Conservation (phyloP, 2,113 vertebrate species). For the Labeo catla region DNA sequence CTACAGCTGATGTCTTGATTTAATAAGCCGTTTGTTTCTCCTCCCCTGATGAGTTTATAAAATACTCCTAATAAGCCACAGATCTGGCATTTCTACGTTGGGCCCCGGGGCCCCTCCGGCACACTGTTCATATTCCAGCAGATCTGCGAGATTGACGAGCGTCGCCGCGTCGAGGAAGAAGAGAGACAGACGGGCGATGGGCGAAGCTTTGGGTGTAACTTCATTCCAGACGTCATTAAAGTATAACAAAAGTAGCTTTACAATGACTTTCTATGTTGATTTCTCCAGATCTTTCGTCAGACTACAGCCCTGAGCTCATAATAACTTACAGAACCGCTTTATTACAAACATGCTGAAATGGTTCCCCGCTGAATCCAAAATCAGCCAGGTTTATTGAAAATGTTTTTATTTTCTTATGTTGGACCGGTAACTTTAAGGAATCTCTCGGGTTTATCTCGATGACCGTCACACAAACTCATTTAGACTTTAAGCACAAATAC, state of each 20-base stretch:
- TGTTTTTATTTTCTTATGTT: background rate
- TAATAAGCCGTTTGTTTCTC: constrained; percentile 63
- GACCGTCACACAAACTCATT: background rate
- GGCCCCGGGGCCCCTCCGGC: constrained; percentile 55
- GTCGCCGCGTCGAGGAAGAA: background rate
- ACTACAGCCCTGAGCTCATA: background rate
- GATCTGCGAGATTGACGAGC: constrained; percentile 65
- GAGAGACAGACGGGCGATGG: background rate
- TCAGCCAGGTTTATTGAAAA: background rate
- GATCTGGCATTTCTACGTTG: constrained; percentile 57
- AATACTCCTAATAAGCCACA: constrained; percentile 72
- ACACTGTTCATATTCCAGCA: constrained; percentile 67
- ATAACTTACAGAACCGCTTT: background rate
- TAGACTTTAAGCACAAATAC: background rate
- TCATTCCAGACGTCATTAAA: constrained; percentile 2
- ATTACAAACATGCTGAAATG: background rate
- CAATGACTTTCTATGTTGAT: background rate
- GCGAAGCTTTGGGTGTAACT: background rate
- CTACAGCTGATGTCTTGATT: constrained; percentile 69
- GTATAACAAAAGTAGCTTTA: background rate
- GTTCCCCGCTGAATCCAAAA: background rate
- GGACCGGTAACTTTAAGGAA: background rate
- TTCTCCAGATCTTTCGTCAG: background rate
- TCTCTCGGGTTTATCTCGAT: background rate
- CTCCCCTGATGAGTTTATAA: constrained; percentile 68